Percentiles rank a stretch among this genome's conserved stretches.
Conservation (phyloP, 2,113 vertebrate genomes). For the Nesospiza acunhae region DNA sequence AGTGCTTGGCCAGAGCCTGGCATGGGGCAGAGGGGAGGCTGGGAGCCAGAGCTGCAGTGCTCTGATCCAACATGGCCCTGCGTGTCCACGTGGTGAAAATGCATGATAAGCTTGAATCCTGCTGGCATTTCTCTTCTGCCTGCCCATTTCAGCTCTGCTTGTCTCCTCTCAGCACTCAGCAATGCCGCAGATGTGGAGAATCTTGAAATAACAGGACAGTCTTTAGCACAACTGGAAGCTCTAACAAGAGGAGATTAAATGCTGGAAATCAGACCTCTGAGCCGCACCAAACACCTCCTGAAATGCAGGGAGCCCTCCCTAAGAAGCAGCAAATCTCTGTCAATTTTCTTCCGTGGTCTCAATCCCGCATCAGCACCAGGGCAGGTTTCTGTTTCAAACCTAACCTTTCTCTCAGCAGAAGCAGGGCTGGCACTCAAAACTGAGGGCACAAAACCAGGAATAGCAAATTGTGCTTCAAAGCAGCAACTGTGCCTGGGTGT, state of each 20-base stretch:
- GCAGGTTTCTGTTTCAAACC: background rate
- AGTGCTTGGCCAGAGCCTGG: background rate
- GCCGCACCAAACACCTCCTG: background rate
- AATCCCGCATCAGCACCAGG: background rate
- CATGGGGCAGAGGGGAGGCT: background rate
- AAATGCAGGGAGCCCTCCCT: background rate
- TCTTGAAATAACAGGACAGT: background rate
- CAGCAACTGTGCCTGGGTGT: background rate
- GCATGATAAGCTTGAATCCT: background rate
- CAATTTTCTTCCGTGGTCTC: background rate
- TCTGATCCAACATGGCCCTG: fast-evolving
- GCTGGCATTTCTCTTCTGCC: background rate
- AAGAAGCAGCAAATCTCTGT: background rate
- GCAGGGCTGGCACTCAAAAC: background rate
- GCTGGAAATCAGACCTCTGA: background rate
- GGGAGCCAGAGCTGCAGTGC: background rate
- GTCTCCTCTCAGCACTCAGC: background rate
- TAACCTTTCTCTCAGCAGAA: background rate
- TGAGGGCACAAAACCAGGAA: background rate
- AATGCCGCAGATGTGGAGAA: background rate
- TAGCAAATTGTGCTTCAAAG: background rate
- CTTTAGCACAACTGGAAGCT: background rate
- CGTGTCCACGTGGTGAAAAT: background rate
- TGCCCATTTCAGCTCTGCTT: background rate
- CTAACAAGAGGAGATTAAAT: background rate